These are phyloP conservation scores for Gymnothorax javanicus DNA, from an alignment of 2,797 vertebrate species.

Conservation along the genomic window DNA sequence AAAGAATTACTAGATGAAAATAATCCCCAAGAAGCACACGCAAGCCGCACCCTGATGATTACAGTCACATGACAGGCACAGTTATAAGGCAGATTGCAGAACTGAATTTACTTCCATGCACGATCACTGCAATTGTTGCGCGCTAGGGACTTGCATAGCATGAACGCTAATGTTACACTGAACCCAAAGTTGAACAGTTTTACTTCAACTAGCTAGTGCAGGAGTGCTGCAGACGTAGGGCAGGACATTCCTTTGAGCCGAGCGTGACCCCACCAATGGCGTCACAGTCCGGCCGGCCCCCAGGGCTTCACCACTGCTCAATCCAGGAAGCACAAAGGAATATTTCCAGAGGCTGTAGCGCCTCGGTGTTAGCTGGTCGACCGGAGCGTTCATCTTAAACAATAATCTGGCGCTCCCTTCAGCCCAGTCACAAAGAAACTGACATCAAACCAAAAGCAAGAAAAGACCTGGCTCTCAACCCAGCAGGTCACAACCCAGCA, in stretches of 20 bases:
- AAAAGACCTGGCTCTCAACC: too few relatives aligned
- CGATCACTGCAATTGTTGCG: too few relatives aligned
- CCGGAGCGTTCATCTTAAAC: not conserved
- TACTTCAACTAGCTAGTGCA: not conserved
- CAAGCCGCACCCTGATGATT: not conserved
- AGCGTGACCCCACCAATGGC: not conserved
- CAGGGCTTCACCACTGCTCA: not conserved
- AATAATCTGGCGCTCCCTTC: not conserved
- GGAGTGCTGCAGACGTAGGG: not conserved
- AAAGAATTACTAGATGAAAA: too few relatives aligned
- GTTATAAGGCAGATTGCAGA: not conserved
- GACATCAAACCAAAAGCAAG: too few relatives aligned
- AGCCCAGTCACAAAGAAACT: not conserved
- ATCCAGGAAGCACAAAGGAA: not conserved
- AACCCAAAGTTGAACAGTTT: not conserved
- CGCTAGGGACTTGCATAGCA: not conserved
- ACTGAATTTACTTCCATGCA: not conserved
- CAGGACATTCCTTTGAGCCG: not conserved
- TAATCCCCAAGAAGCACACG: not conserved
- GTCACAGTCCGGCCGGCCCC: not conserved
- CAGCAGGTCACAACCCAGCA: too few relatives aligned
- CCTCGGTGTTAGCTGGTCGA: not conserved
- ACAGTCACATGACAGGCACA: not conserved
- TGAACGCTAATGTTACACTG: too few relatives aligned
- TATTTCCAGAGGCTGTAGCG: slow-evolving; percentile 44